Base-by-base conservation (phyloP, 2,113 vertebrate species). In the Cyprinus carpio region DNA sequence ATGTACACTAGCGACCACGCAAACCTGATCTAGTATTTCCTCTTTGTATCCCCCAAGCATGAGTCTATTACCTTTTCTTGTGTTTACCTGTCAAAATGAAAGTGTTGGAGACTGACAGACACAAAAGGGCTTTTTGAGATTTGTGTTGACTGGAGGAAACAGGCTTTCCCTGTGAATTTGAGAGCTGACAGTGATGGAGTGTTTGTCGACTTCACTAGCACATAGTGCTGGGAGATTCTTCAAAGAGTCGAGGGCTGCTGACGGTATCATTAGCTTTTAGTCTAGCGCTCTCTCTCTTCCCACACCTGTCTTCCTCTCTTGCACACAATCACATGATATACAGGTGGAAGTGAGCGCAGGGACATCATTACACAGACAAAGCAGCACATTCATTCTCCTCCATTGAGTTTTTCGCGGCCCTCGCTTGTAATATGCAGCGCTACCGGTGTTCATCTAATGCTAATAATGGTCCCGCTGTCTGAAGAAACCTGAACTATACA, bases 101-200 rank as follows among this genome's bases (percentile, higher is more conserved):
- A 74, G 62, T 51, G 43, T 40, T 27, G 34, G 49, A 81, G 46
- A 88, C 72, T 87, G 58, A 49, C 83, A 78, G 74, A 64, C 83
- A 83, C 60, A 75, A 56, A 87, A 56, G 71, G 13, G 74, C 78
- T 62, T 84, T 54, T 71, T 86, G 72, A 79, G 62, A 71, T 60
- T 60, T 78, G 79, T 76, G 62, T 75, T 43, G 76, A 75, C 81
- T 67, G 16, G 65, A 77, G 65, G 75, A 87, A 83, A 84, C 60
- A 25, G 51, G 34, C 75, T 67, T 65, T 37, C 85, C 49, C 34
- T 43, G 54, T 79, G 23, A 58, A 81, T 86, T 58, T 83, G 46
- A 43, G 51, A 43, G 31, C 46, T 86, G 84, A 88, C 84, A 81
- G 75, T 88, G 81, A 86, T 80, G 43, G 67, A 86, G 81, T 75